Evolutionary conservation across 2,888 invertebrate genomes (phyloP), one percentile per base, ranked within the genome.

Genomic region (Zootermopsis nevadensis): DNA sequence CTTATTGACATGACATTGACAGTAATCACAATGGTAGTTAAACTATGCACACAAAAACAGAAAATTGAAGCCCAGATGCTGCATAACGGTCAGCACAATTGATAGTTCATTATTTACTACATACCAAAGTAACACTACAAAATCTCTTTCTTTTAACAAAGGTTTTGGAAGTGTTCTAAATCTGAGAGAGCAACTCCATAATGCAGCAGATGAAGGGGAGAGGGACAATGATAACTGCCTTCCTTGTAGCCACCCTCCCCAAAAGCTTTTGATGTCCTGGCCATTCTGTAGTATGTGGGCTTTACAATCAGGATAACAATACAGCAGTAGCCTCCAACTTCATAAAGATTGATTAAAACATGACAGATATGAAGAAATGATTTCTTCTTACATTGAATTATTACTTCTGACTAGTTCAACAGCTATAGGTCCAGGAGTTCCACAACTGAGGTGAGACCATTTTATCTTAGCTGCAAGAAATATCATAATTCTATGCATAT

Each of bases 11-110:
- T 53, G 1, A 33, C 55, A 67, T n/a, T 53, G 60, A 60, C 60
- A 60, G 12, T 60, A 60, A 60, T 60, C 33, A 27, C 80, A n/a
- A 24, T 55, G n/a, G 53, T 22, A 79, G 8, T 27, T 53, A 79
- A 33, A 24, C 55, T 30, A 80, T 35, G 27, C 66, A 80, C 66
- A 80, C 66, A 66, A 80, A n/a, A 80, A 55, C 67, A 80, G 27
- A 30, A 7, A 67, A 74, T 42, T 74, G 38, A 7, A 30, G 27
- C 60, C 33, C 27, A 69, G 10, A 7, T 69, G 33, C 69, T 69
- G 30, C 33, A 4, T 15, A 22, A 69, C 33, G 69, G 33, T 33
- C 69, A 69, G 30, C 31, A 31, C 10, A 33, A 27, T 3, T 15
- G 15, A 48, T 19, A 19, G 3, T 48, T 1, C 48, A 48, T 19